Percentiles rank a stretch among this genome's conserved stretches.
phyloP scores from a whole-genome alignment of 2,113 vertebrate genomes.

The Siphamia tubifer region DNA sequence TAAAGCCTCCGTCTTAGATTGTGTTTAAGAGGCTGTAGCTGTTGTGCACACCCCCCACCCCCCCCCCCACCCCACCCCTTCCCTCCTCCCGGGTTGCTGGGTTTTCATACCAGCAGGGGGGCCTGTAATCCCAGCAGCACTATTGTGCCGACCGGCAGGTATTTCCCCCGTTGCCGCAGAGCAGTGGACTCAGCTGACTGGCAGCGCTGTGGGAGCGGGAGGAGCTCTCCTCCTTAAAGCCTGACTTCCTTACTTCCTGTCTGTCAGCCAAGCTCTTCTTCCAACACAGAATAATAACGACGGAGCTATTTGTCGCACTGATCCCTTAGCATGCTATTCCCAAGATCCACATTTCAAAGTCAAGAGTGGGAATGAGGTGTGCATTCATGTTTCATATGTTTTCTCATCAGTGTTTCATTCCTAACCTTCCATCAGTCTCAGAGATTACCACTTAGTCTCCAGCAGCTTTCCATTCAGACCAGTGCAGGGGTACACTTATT shows the following conservation, averaged over 20 bases:
- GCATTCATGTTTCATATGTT: not conserved
- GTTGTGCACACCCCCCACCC: constrained; percentile 76
- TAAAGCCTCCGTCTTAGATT: constrained; percentile 42
- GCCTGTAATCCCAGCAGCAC: constrained; percentile 79
- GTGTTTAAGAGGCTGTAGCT: constrained; percentile 78
- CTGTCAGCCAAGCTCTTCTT: constrained; percentile 6
- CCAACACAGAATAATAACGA: constrained; percentile 16
- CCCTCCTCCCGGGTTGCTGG: constrained; percentile 5
- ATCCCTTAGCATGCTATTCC: not conserved
- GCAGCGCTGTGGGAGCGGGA: constrained; percentile 66
- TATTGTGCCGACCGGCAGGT: constrained; percentile 86
- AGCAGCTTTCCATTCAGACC: constrained; percentile 60
- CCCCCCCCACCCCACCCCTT: not conserved
- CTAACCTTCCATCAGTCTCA: constrained; percentile 21
- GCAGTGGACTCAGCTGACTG: constrained; percentile 76
- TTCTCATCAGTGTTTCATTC: constrained; percentile 10
- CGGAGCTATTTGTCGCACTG: not conserved
- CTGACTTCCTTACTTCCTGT: constrained; percentile 55
- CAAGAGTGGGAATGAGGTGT: not conserved
- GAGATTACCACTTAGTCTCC: constrained; percentile 68
- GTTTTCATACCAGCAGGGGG: constrained; percentile 86
- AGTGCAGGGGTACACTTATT: constrained; percentile 50
- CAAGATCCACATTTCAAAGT: not conserved
- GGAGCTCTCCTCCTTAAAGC: constrained; percentile 31
- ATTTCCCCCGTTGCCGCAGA: constrained; percentile 80